Evolutionary conservation across 2,888 invertebrate species (phyloP), one percentile per base, ranked within the genome.

Genomic region (Mesorhabditis sp.): DNA sequence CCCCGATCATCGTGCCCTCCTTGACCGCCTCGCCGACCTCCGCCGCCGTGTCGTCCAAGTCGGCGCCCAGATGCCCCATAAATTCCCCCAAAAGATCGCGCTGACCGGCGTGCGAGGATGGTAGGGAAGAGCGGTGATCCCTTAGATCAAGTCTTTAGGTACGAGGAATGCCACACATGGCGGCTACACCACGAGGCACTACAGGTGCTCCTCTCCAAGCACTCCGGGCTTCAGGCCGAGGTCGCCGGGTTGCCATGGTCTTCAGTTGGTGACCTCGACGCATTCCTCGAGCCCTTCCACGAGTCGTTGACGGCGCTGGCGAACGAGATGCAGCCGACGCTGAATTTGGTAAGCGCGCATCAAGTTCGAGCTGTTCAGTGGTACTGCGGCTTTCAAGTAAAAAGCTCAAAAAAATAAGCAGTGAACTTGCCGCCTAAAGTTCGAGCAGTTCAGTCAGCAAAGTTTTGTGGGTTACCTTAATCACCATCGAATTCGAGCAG

Each of bases 241-340:
- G 58, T 50, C 1, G 58, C 10, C 58, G 58, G 10, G 10, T 10
- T 62, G 63, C 6, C 7, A 10, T 62, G 63, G 63, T 28, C 63
- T 13, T 15, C 41, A 1, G n/a, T 62, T 7, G 28, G 7, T 28
- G 63, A 62, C 2, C 2, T 62, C 6, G 63, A 62, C 13, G 28
- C 63, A 2, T 62, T 62, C 63, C 63, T 62, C 41, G 63, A 62
- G 63, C 63, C 63, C n/a, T 62, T 62, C 63, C 63, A 62, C 28
- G 63, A 62, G 15, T n/a, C 63, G 15, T 28, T 28, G n/a, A 62
- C 28, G 41, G 10, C 63, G 6, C 63, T 62, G 7, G n/a, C 10
- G 15, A 28, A 62, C 15, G 63, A 7, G n/a, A 10, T 7, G 13
- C 6, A 10, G 15, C 63, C 63, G 7, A 50, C 58, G 7, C n/a